Conservation (phyloP, 2,888 invertebrate genomes). For the Ectemnius continuus region DNA sequence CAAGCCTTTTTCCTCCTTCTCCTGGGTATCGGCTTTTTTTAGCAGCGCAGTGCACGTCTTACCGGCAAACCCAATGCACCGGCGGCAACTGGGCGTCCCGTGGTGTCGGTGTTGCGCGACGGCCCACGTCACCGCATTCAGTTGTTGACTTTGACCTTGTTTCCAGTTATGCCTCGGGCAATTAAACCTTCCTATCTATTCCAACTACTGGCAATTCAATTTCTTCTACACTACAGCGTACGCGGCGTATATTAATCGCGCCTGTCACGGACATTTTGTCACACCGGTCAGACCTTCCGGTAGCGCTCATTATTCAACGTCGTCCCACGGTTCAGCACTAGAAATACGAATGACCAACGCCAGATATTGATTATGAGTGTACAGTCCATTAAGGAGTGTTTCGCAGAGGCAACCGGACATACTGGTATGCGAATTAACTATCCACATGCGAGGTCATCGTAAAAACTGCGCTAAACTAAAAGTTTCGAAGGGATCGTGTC, state of each 20-base stretch:
- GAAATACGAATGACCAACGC: conserved; percentile 1
- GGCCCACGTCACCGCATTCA: not conserved
- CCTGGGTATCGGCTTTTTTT: conserved; percentile 3
- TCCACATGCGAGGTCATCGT: not conserved
- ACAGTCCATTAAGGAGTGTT: too few species aligned
- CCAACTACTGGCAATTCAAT: not conserved
- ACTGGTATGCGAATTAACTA: not conserved
- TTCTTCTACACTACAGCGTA: not conserved
- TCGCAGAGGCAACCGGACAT: too few species aligned
- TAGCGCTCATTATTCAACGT: not conserved
- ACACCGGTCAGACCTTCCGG: not conserved
- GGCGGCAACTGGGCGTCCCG: conserved; percentile 2
- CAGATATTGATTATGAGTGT: not conserved
- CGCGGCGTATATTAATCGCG: too few species aligned
- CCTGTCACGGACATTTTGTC: not conserved
- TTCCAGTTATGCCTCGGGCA: not conserved
- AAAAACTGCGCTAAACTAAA: not conserved
- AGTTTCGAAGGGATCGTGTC: not conserved
- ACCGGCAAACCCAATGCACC: conserved; percentile 2
- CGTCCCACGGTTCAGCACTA: not conserved
- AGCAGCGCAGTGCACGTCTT: conserved; percentile 2
- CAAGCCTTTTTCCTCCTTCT: not conserved
- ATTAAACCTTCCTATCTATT: not conserved
- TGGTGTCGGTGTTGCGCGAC: not conserved
- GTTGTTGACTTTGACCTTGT: not conserved